These are phyloP conservation scores for Anticlea derivata DNA, from an alignment of 2,888 invertebrate genomes.

Conservation along the genomic window DNA sequence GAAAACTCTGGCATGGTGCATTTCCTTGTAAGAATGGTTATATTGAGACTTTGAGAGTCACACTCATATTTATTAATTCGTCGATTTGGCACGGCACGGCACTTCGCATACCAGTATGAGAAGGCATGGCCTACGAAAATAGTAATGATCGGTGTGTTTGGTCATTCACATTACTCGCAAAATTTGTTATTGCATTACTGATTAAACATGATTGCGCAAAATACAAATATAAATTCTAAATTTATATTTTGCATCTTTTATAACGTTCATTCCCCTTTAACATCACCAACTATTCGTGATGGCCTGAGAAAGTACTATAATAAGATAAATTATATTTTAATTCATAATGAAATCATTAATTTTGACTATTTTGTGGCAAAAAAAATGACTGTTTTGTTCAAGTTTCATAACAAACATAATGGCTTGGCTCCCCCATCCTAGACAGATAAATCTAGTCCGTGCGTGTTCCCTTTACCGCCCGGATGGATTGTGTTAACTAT, in stretches of 20 bases:
- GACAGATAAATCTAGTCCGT: not conserved
- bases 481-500: too few relatives aligned
- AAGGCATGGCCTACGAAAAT: conserved; percentile 21
- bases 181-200: conserved; percentile 5
- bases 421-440: not conserved
- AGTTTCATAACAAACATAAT: not conserved
- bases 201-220: not conserved
- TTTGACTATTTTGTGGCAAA: not conserved
- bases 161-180: conserved; percentile 6
- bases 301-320: too few relatives aligned
- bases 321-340: too few relatives aligned
- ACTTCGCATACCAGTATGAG: conserved; percentile 18
- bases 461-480: not conserved
- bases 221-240: not conserved
- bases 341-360: too few relatives aligned
- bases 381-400: not conserved
- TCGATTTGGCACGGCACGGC: conserved; percentile 24
- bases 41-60: conserved; percentile 10
- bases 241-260: too few relatives aligned
- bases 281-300: too few relatives aligned
- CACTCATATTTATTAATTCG: conserved; percentile 14
- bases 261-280: too few relatives aligned
- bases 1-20: not conserved
- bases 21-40: conserved; percentile 12
- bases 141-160: conserved; percentile 19